These are phyloP conservation scores for Celastrina argiolus DNA, from an alignment of 2,888 invertebrate genomes.

Conservation along the genomic window DNA sequence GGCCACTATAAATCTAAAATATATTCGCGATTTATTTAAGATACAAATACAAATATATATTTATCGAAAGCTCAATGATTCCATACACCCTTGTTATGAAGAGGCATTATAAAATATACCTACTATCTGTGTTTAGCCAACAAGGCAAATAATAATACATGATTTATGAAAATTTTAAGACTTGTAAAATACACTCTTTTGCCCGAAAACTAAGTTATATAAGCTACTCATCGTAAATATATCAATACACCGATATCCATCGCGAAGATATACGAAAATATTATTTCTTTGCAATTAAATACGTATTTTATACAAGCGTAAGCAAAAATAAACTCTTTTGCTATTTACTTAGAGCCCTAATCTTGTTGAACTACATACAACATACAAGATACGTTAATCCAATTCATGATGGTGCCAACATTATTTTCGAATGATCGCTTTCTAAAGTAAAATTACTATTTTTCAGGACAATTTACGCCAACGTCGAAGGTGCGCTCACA, in stretches of 20 bases:
- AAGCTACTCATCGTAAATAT: constrained; percentile 50
- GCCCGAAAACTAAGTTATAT: constrained; percentile 55
- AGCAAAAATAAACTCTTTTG: constrained; percentile 74
- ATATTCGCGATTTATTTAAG: constrained; percentile 38
- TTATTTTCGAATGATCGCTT: background rate
- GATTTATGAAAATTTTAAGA: constrained; percentile 34
- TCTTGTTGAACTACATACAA: constrained; percentile 6
- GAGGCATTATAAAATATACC: constrained; percentile 47
- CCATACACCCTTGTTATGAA: constrained; percentile 63
- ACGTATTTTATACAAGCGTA: constrained; percentile 68
- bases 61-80: constrained; percentile 70
- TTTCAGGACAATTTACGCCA: background rate
- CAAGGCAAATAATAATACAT: constrained; percentile 37
- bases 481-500: background rate
- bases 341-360: constrained; percentile 16
- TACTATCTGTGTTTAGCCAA: constrained; percentile 37
- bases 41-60: constrained; percentile 55
- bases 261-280: constrained; percentile 71
- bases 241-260: constrained; percentile 47
- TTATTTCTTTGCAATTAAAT: constrained; percentile 68
- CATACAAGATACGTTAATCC: constrained; percentile 12
- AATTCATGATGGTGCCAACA: background rate
- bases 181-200: constrained; percentile 40
- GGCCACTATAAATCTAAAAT: constrained; percentile 35
- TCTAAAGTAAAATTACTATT: background rate